Conservation (phyloP, 2,113 vertebrate species). For the Spermophilus dauricus region DNA sequence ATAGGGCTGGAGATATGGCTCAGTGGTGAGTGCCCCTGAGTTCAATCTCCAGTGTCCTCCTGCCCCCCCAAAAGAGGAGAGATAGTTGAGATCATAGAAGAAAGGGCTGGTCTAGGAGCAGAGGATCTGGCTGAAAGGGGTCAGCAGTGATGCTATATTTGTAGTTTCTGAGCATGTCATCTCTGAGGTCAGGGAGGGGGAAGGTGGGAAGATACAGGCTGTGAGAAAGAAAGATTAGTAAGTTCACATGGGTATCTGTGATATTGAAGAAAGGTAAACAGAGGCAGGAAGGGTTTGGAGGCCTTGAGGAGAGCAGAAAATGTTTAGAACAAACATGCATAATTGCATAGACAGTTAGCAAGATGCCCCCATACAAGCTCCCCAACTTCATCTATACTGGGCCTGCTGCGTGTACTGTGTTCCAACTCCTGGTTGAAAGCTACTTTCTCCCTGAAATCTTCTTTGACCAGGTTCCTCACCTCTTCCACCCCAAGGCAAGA, state of each 20-base stretch:
- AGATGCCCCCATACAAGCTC: not conserved
- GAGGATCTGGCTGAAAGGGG: not conserved
- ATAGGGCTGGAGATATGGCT: too few species aligned
- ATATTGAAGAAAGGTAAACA: not conserved
- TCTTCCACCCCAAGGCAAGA: constrained; percentile 3
- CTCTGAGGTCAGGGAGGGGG: not conserved
- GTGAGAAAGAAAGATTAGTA: not conserved
- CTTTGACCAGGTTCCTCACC: not conserved
- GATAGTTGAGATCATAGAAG: not conserved
- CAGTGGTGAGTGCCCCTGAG: too few species aligned
- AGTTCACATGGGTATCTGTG: not conserved
- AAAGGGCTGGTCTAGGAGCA: not conserved
- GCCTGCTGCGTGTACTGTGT: not conserved
- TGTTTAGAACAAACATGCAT: not conserved
- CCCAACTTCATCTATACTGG: not conserved
- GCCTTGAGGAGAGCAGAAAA: not conserved
- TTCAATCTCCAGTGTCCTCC: too few species aligned
- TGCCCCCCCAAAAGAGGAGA: not conserved
- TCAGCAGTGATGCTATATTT: not conserved
- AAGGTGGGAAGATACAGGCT: not conserved
- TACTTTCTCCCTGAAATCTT: constrained; percentile 22
- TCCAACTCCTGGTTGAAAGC: constrained; percentile 1
- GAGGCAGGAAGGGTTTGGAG: too few species aligned
- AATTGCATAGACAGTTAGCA: not conserved
- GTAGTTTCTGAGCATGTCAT: not conserved